Percentiles rank a stretch among this genome's conserved stretches.
Conservation (phyloP, 1,140 invertebrate genomes). For the Thaumetopoea pityocampa region DNA sequence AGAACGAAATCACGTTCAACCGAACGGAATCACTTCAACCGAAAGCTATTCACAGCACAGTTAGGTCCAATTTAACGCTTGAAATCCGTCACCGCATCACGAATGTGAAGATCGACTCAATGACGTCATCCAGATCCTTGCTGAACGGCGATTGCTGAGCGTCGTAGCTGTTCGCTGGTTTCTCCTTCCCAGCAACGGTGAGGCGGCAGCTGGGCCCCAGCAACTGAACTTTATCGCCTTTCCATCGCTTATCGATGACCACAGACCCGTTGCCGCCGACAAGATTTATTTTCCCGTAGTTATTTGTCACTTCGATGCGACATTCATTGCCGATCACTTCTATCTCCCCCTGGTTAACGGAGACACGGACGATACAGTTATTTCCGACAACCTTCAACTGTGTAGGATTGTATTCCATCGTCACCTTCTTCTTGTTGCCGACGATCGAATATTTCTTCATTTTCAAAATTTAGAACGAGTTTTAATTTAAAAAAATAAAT, state of each 20-base stretch:
- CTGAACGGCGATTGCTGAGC: conserved; percentile 64
- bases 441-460: conserved; percentile 66
- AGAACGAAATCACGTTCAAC: too few relatives aligned
- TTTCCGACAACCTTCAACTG: conserved; percentile 59
- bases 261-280: conserved; percentile 56
- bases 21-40: not conserved
- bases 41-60: conserved; percentile 27
- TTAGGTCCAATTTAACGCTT: conserved; percentile 21
- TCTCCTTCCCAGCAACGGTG: conserved; percentile 53
- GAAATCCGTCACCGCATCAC: conserved; percentile 55
- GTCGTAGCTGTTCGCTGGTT: conserved; percentile 39
- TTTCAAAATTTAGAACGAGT: too few relatives aligned
- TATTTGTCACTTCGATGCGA: conserved; percentile 50
- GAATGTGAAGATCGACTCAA: conserved; percentile 66
- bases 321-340: conserved; percentile 66
- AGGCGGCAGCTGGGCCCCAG: conserved; percentile 49
- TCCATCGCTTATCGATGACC: conserved; percentile 41
- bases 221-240: conserved; percentile 50
- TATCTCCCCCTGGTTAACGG: conserved; percentile 54
- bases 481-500: too few relatives aligned
- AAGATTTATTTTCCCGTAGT: conserved; percentile 50
- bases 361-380: conserved; percentile 53
- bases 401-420: conserved; percentile 52
- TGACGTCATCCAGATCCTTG: conserved; percentile 64
- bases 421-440: conserved; percentile 69